A percentile compares a stretch with the other conserved stretches of the same genome.
Conservation (phyloP, 2,888 invertebrate species). For the Rhabditoides inermis region DNA sequence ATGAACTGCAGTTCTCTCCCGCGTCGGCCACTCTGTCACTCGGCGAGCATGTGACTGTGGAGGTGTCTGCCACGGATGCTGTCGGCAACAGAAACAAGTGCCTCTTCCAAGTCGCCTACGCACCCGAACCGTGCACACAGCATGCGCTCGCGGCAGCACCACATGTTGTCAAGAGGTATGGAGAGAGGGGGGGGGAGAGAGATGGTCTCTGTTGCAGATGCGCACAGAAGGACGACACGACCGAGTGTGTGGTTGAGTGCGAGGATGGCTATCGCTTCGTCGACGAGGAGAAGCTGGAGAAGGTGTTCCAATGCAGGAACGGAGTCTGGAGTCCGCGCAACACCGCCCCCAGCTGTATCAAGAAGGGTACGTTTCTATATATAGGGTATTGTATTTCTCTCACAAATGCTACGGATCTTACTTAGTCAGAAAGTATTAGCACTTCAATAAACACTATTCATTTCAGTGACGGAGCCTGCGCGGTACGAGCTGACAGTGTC, state of each 20-base stretch:
- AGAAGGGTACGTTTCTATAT: conserved; percentile 67
- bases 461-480: conserved; percentile 50
- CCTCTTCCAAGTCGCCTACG: conserved; percentile 51
- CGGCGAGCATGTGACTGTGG: conserved; percentile 32
- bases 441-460: background rate
- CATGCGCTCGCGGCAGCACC: conserved; percentile 84
- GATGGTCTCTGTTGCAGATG: too few species aligned
- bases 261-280: conserved; percentile 44
- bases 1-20: conserved; percentile 38
- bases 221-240: conserved; percentile 64
- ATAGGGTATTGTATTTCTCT: too few species aligned
- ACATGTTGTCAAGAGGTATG: conserved; percentile 63
- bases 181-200: too few species aligned
- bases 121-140: conserved; percentile 66
- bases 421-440: background rate
- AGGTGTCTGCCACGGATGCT: conserved; percentile 44
- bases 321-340: conserved; percentile 77
- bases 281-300: conserved; percentile 22
- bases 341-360: conserved; percentile 87
- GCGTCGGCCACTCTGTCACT: conserved; percentile 32
- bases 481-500: conserved; percentile 49
- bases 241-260: conserved; percentile 55
- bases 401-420: background rate
- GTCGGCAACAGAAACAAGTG: conserved; percentile 49
- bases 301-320: conserved; percentile 36